Evolutionary conservation across 2,113 vertebrate genomes (phyloP), one percentile per base, ranked within the genome.

Genomic region (Passer montanus): DNA sequence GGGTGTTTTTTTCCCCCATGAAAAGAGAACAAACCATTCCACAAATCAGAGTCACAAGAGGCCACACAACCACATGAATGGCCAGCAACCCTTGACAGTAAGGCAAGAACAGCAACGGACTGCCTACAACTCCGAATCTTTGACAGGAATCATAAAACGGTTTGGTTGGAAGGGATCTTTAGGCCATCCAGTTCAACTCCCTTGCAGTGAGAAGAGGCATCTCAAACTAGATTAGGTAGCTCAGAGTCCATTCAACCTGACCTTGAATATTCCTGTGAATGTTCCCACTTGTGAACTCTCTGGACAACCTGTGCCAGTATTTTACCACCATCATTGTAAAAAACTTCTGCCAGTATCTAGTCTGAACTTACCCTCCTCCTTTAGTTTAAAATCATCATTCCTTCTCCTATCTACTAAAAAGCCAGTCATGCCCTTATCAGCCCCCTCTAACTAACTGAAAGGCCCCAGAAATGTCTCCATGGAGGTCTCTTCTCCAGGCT

Each of bases 1-100:
- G 12, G 4, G 0, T 2, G 35, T 33, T 26, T 19, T 62, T 7
- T 3, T 2, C 6, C 10, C 2, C 15, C 4, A 13, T 3, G 6
- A 47, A 67, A 73, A 77, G 17, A 46, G 84, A 79, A 52, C 6
- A 73, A 77, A 80, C 15, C 7, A 30, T 44, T 81, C 27, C 43
- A 74, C 4, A 46, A 31, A 84, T 23, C 39, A 4, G 3, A 24
- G 20, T 82, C n/a, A 74, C 33, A 52, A n/a, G 26, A 76, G 44
- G 58, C 23, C 28, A 80, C n/a, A 37, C 13, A 84, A 33, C 21
- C 20, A 80, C 0, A 6, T 39, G 12, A 84, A 58, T 0, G 4
- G 35, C 23, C 4, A 33, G 33, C 24, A 60, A 35, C 6, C 12
- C 30, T 16, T 2, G 0, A 28, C 14, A 21, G 28, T 26, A 92